A percentile compares a stretch with the other conserved stretches of the same genome.
Conservation (phyloP, 1,140 invertebrate genomes). For the Palaemon carinicauda region DNA sequence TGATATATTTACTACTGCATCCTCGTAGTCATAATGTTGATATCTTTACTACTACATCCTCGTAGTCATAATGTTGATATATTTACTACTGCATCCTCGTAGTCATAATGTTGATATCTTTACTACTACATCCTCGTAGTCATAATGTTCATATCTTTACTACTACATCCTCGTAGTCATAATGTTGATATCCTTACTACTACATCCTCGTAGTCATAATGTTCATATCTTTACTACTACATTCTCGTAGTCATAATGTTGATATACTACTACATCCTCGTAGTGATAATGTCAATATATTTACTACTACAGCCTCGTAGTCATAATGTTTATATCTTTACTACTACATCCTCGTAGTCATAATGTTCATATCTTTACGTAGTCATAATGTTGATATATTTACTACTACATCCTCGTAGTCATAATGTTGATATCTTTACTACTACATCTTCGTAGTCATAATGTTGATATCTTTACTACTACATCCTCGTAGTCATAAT, state of each 20-base stretch:
- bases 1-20: not conserved
- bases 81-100: not conserved
- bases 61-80: not conserved
- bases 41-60: not conserved
- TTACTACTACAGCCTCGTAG: not conserved
- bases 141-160: not conserved
- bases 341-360: not conserved
- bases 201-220: not conserved
- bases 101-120: not conserved
- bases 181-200: not conserved
- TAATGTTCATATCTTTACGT: not conserved
- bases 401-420: not conserved
- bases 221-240: not conserved
- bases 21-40: not conserved
- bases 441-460: not conserved
- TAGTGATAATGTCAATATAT: not conserved
- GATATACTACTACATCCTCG: not conserved
- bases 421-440: not conserved
- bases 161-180: not conserved
- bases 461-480: not conserved
- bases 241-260: not conserved
- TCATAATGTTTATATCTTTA: not conserved
- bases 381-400: not conserved
- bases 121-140: not conserved
- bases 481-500: not conserved